Percentiles rank a stretch among this genome's conserved stretches.
Conservation (phyloP, 2,888 invertebrate genomes). For the Prosapia bicincta region DNA sequence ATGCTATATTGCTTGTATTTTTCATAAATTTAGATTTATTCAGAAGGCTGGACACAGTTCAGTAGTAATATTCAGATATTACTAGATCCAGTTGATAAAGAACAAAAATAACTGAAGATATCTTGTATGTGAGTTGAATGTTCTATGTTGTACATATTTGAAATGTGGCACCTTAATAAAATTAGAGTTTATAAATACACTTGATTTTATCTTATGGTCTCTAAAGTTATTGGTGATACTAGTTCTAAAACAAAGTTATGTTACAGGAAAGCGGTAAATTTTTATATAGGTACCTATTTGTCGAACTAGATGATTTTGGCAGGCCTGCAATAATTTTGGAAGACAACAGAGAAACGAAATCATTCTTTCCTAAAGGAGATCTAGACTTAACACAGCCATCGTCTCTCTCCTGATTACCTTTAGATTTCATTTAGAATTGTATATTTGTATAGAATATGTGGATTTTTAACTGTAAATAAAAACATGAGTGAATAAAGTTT, state of each 20-base stretch:
- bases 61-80: no score
- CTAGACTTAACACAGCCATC: background rate
- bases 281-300: conserved; percentile 77
- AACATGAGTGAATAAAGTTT: no score
- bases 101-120: no score
- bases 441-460: background rate
- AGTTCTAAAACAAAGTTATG: no score
- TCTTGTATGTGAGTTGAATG: no score
- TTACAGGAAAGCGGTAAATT: conserved; percentile 72
- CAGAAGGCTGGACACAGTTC: no score
- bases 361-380: background rate
- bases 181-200: no score
- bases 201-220: background rate
- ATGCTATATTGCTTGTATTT: no score
- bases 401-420: background rate
- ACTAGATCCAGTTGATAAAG: no score
- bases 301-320: conserved; percentile 76
- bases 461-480: background rate
- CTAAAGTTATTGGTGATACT: background rate
- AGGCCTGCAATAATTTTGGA: conserved; percentile 72
- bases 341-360: conserved; percentile 55
- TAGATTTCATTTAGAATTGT: background rate
- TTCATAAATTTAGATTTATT: no score
- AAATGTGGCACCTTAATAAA: no score
- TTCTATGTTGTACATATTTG: no score